A percentile compares a stretch with the other conserved stretches of the same genome.
Conservation (phyloP, 2,797 vertebrate genomes). For the Chelon auratus region DNA sequence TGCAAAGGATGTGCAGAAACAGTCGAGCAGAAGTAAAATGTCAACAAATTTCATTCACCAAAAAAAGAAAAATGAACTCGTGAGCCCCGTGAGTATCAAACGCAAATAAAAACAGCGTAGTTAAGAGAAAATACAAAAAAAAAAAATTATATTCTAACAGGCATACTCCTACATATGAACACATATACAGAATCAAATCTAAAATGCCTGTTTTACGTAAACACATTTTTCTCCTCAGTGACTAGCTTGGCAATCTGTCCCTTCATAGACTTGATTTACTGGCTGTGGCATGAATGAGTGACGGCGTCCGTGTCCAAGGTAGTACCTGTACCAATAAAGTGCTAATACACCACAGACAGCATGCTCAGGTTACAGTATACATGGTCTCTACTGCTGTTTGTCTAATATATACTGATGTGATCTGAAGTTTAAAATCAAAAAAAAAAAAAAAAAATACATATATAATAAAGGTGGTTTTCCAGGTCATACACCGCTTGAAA, state of each 20-base stretch:
- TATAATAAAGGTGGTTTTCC: constrained; percentile 30
- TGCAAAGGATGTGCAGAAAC: constrained; percentile 71
- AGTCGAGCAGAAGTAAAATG: constrained; percentile 48
- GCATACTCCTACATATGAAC: constrained; percentile 65
- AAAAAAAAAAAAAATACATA: neutral
- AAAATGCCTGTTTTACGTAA: constrained; percentile 76
- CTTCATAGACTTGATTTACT: constrained; percentile 54
- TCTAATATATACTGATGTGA: constrained; percentile 52
- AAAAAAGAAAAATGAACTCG: neutral
- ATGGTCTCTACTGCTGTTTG: constrained; percentile 43
- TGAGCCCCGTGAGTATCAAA: constrained; percentile 53
- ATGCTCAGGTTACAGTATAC: constrained; percentile 70
- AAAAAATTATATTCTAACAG: constrained; percentile 64
- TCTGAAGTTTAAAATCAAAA: constrained; percentile 34
- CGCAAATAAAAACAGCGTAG: constrained; percentile 42
- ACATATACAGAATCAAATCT: constrained; percentile 75
- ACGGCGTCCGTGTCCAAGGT: constrained; percentile 70
- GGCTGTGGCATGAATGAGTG: constrained; percentile 58
- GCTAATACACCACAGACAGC: constrained; percentile 85
- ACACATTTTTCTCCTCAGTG: constrained; percentile 65
- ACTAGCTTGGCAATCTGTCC: constrained; percentile 63
- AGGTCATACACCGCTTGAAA: constrained; percentile 30
- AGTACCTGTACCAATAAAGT: constrained; percentile 89
- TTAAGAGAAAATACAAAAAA: constrained; percentile 54
- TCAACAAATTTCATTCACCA: constrained; percentile 31